Evolutionary conservation across 64 coral and sea anemone species (phyloP).

Genomic region (Exaiptasia diaphana): DNA sequence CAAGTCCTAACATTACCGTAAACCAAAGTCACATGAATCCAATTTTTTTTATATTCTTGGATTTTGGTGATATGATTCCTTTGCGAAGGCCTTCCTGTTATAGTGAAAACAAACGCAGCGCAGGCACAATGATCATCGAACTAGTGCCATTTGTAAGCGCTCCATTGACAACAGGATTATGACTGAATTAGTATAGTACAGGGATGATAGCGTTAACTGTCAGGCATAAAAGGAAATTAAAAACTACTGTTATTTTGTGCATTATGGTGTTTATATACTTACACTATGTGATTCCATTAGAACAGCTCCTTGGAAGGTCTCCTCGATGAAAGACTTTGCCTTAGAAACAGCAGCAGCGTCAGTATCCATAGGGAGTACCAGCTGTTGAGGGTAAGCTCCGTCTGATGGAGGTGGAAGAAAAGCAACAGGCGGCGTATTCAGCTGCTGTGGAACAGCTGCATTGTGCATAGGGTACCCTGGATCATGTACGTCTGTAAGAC

Average conservation of each 20-base stretch:
- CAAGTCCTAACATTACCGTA: neutral
- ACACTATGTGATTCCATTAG: conserved; percentile 84
- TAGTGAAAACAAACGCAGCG: neutral
- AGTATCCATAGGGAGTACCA: too few species aligned
- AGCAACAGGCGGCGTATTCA: too few species aligned
- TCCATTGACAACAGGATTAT: too few species aligned
- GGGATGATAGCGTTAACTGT: neutral
- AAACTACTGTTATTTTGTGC: neutral
- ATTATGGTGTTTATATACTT: neutral
- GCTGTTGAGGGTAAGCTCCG: too few species aligned
- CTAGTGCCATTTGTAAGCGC: too few species aligned
- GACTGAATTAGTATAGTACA: neutral
- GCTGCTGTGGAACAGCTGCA: conserved; percentile 7
- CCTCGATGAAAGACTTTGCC: conserved; percentile 62
- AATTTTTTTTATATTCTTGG: neutral
- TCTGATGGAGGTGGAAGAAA: too few species aligned
- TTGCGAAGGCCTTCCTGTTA: too few species aligned
- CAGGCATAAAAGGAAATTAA: neutral
- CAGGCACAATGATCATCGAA: too few species aligned
- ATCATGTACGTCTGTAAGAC: conserved; percentile 39
- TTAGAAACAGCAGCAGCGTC: conserved; percentile 67
- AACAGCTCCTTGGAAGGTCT: conserved; percentile 73
- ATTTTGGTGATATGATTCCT: too few species aligned
- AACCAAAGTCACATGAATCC: neutral
- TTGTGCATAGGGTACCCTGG: conserved; percentile 17